Conservation (phyloP, 2,797 vertebrate genomes). For the Graptemys geographica region DNA sequence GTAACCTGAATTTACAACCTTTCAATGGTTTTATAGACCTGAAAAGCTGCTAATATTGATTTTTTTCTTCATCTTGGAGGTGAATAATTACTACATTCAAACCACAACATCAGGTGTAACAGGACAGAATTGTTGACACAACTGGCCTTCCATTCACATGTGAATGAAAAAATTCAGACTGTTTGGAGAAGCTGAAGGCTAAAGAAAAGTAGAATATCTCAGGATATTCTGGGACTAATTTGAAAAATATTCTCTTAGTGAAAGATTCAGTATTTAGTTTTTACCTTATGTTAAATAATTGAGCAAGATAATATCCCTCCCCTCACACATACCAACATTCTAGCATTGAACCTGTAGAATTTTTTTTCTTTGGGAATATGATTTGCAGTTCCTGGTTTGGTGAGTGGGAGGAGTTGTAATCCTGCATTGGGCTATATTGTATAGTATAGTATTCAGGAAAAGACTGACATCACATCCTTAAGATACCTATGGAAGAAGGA, state of each 20-base stretch:
- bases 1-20: neutral
- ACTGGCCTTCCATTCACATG: neutral
- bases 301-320: neutral
- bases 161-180: neutral
- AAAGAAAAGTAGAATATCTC: neutral
- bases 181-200: neutral
- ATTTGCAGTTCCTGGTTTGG: neutral
- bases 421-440: neutral
- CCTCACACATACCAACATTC: neutral
- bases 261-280: neutral
- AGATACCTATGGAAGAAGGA: neutral
- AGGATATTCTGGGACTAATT: neutral
- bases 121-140: neutral
- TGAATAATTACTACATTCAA: neutral
- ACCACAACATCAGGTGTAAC: neutral
- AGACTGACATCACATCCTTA: neutral
- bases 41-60: neutral
- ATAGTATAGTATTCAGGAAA: neutral
- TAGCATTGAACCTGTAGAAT: neutral
- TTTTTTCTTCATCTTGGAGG: constrained; percentile 8
- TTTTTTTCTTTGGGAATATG: neutral
- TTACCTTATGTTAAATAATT: neutral
- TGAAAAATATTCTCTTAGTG: neutral
- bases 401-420: neutral
- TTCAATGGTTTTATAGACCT: neutral